Base-by-base conservation (phyloP, 2,888 invertebrate genomes). In the Electrophaes corylata region DNA sequence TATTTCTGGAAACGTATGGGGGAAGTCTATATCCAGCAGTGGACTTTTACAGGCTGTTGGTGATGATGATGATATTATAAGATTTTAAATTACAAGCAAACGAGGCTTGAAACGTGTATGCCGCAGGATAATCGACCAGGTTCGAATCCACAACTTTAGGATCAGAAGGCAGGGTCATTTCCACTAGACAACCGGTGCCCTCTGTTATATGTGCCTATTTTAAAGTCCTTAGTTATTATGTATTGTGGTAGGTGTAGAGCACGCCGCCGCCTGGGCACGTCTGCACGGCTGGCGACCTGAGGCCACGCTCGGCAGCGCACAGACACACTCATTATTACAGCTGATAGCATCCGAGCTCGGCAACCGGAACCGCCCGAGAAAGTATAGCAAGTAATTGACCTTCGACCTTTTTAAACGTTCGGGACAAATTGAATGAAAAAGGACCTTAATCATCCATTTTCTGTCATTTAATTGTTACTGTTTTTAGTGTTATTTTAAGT, bases 261-360 rank as follows among this genome's bases (percentile, higher is more conserved):
- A n/a, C 37, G 20, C 8, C n/a, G 3, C n/a, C 16, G 14, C 37
- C 14, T 23, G 11, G 16, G 43, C 23, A 33, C 19, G 33, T 35
- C 33, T 26, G 5, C 8, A 26, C 19, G 33, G 46, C 29, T 29
- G 46, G 14, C 33, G 54, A 18, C 35, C 45, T 20, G 60, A 60
- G 72, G 76, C 69, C 72, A 83, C 81, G 84, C 74, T 71, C 68
- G 72, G 68, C 65, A 56, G 76, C 72, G 41, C 73, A 60, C 74
- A 82, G 83, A 78, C 83, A 75, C 71, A 76, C 76, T 84, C 83
- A 85, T 84, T 83, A 78, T 73, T 50, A 62, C 55, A 39, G 64
- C 29, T 56, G 65, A 65, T 65, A 60, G 59, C 65, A 52, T 61
- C 69, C 72, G 71, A 69, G 64, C 66, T 65, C 66, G 69, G 62